Evolutionary conservation across 2,797 vertebrate species (phyloP), one percentile per base, ranked within the genome.

Genomic region (Coilia nasus): DNA sequence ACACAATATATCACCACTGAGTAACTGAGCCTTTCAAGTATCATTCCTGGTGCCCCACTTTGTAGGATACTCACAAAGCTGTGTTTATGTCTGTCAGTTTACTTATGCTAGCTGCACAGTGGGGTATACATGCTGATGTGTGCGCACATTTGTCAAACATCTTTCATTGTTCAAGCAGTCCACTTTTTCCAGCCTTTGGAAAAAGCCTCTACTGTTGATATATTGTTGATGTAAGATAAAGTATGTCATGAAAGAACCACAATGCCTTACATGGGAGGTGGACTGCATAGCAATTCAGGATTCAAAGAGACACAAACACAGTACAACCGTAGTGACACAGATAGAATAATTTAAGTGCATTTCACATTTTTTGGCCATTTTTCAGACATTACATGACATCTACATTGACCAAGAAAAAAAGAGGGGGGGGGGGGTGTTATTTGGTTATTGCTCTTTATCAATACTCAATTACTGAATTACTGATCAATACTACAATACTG

Each of bases 1-100:
- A 75, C 31, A 59, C 23, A 82, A 57, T 78, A 85, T 6, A 83
- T 86, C 67, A 83, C 12, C 3, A 21, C 56, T 47, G 64, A 57
- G 78, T n/a, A 47, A 15, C 21, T 81, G 6, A 44, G 54, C 54
- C 62, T 75, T 82, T 67, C 84, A 82, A 23, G 81, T 57, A 57
- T 21, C 59, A 7, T 19, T 82, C 64, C 78, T n/a, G 54, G 35
- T 62, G 78, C 35, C 31, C 56, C 35, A 81, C 28, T 44, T 60
- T 85, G 41, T 19, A 2, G n/a, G 41, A 23, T 84, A 23, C 59
- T 71, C 23, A 60, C 56, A n/a, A 44, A 59, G 7, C 41, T 35
- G 17, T 54, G 21, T 41, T 56, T 47, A 21, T 59, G 41, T 75
- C 67, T 31, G 28, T 6, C 31, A 41, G 60, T 23, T 64, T 23